Conservation (phyloP, 1,140 invertebrate species). For the Drosophila setifemur region DNA sequence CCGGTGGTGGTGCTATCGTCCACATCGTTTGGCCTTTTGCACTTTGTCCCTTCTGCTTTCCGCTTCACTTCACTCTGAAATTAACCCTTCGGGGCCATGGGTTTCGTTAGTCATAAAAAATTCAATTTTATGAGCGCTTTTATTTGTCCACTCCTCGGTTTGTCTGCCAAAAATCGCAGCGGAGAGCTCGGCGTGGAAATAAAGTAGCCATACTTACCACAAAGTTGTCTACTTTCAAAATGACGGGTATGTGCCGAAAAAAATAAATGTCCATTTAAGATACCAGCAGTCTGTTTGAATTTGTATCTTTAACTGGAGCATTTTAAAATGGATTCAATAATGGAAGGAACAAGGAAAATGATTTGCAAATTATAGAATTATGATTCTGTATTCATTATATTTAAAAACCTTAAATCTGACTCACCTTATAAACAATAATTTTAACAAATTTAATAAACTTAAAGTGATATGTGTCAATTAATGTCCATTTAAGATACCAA, state of each 20-base stretch:
- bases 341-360: no score
- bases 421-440: no score
- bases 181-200: constrained; percentile 1
- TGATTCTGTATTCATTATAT: no score
- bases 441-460: no score
- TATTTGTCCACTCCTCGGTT: constrained; percentile 67
- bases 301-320: no score
- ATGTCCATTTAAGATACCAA: no score
- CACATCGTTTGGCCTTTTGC: constrained; percentile 56
- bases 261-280: not conserved
- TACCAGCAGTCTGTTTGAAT: no score
- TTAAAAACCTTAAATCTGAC: no score
- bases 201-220: constrained; percentile 9
- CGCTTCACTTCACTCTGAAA: constrained; percentile 55
- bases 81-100: constrained; percentile 62
- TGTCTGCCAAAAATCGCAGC: constrained; percentile 14
- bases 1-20: constrained; percentile 14
- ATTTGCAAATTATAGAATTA: no score
- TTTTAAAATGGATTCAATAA: no score
- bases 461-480: no score
- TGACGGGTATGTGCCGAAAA: constrained; percentile 2
- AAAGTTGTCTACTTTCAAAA: constrained; percentile 12
- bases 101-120: constrained; percentile 71
- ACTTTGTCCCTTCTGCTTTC: constrained; percentile 30
- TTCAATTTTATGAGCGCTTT: constrained; percentile 79